Percentiles rank a stretch among this genome's conserved stretches.
phyloP scores from a whole-genome alignment of 2,113 vertebrate species.

The Phodopus roborovskii region DNA sequence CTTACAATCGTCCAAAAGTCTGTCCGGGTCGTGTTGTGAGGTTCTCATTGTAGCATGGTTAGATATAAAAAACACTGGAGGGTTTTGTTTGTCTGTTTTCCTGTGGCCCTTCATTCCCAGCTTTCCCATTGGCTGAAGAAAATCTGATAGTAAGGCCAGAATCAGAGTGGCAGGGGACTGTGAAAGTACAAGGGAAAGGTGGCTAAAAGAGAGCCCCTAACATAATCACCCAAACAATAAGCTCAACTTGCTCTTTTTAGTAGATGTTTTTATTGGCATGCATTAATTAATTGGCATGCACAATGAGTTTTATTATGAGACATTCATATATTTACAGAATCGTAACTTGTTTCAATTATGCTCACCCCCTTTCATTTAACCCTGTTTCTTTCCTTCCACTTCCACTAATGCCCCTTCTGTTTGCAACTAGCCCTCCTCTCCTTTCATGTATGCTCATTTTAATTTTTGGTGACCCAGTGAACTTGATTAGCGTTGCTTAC shows the following conservation, averaged over 20 bases:
- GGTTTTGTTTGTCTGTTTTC: not conserved
- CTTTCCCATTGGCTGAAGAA: not conserved
- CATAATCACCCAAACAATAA: not conserved
- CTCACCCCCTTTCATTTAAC: not conserved
- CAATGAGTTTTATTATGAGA: not conserved
- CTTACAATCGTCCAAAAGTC: not conserved
- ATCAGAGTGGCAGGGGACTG: not conserved
- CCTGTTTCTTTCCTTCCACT: too few species aligned
- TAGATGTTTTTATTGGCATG: not conserved
- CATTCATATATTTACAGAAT: not conserved
- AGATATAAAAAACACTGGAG: not conserved
- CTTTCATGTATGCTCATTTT: not conserved
- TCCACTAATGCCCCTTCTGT: not conserved
- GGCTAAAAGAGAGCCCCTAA: not conserved
- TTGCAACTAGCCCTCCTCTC: not conserved
- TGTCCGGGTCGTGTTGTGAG: not conserved
- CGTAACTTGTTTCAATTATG: not conserved
- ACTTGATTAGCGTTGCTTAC: not conserved
- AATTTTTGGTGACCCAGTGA: not conserved
- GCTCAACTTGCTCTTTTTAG: not conserved
- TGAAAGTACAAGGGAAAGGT: not conserved
- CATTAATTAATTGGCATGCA: not conserved
- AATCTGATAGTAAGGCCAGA: not conserved
- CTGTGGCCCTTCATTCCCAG: too few species aligned
- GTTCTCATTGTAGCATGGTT: not conserved